Evolutionary conservation across 2,888 invertebrate genomes (phyloP).

Genomic region (Thymelicus lineola): DNA sequence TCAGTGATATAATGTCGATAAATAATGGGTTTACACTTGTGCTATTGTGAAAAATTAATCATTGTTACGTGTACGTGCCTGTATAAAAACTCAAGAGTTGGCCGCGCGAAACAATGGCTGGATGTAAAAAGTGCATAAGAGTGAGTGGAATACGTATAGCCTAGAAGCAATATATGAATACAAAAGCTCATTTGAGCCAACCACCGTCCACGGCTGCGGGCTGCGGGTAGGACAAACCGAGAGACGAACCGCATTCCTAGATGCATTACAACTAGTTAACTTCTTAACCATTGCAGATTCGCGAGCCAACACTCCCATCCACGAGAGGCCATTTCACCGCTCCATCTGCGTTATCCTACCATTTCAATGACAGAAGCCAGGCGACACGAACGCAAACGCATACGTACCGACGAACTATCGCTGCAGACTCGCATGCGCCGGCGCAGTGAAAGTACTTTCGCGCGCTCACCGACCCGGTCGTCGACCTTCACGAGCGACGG

Average conservation of each 20-base stretch:
- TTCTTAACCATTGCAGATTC: constrained; percentile 57
- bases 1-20: constrained; percentile 22
- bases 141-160: constrained; percentile 28
- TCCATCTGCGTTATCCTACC: constrained; percentile 55
- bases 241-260: constrained; percentile 68
- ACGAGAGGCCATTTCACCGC: constrained; percentile 62
- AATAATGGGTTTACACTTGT: constrained; percentile 7
- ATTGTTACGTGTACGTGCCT: constrained; percentile 18
- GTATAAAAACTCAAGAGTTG: constrained; percentile 24
- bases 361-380: constrained; percentile 56
- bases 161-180: constrained; percentile 26
- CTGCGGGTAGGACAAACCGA: constrained; percentile 16
- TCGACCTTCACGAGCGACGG: constrained; percentile 68
- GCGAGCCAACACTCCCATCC: constrained; percentile 39
- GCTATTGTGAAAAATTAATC: constrained; percentile 24
- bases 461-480: constrained; percentile 82
- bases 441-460: constrained; percentile 85
- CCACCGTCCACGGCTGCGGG: constrained; percentile 5
- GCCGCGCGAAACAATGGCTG: constrained; percentile 19
- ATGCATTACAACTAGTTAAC: constrained; percentile 62
- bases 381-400: constrained; percentile 66
- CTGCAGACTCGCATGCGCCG: constrained; percentile 72
- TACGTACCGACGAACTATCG: constrained; percentile 59
- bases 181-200: constrained; percentile 28
- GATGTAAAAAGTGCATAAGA: constrained; percentile 24